Percentiles rank a stretch among this genome's conserved stretches.
These are phyloP conservation scores for Bibio marci DNA, from an alignment of 2,888 invertebrate species.

Conservation along the genomic window DNA sequence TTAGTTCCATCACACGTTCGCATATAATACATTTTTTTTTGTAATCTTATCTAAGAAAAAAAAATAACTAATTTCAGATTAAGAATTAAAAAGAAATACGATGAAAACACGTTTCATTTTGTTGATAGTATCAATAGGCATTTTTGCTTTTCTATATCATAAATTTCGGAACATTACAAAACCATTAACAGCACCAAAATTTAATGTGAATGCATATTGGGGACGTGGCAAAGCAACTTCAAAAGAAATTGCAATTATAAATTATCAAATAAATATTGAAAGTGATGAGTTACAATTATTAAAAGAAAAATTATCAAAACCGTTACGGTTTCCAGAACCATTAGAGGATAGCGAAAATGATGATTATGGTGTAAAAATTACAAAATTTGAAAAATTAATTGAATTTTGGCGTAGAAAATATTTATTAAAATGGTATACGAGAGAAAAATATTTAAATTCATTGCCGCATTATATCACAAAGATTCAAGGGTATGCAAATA, in stretches of 20 bases:
- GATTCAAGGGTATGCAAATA: conserved; percentile 43
- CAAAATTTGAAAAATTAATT: conserved; percentile 31
- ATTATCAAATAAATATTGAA: background rate
- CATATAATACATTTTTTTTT: too few species aligned
- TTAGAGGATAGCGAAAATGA: conserved; percentile 32
- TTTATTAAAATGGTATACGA: conserved; percentile 36
- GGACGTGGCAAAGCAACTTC: conserved; percentile 28
- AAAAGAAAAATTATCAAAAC: conserved; percentile 32
- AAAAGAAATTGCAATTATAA: background rate
- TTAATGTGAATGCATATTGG: conserved; percentile 37
- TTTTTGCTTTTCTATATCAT: too few species aligned
- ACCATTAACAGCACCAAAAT: conserved; percentile 3
- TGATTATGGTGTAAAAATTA: conserved; percentile 41
- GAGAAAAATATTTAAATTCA: conserved; percentile 42
- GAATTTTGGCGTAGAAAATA: conserved; percentile 45
- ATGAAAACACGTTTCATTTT: too few species aligned
- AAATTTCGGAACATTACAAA: too few species aligned
- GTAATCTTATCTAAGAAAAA: too few species aligned
- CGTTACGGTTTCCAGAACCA: conserved; percentile 24
- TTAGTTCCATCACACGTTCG: too few species aligned
- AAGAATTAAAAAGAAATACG: too few species aligned
- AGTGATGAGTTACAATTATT: conserved; percentile 36
- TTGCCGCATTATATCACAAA: conserved; percentile 52
- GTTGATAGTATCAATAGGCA: too few species aligned
- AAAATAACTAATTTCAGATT: too few species aligned